These are phyloP conservation scores for Pecten maximus DNA, from an alignment of 2,888 invertebrate genomes.

Conservation along the genomic window DNA sequence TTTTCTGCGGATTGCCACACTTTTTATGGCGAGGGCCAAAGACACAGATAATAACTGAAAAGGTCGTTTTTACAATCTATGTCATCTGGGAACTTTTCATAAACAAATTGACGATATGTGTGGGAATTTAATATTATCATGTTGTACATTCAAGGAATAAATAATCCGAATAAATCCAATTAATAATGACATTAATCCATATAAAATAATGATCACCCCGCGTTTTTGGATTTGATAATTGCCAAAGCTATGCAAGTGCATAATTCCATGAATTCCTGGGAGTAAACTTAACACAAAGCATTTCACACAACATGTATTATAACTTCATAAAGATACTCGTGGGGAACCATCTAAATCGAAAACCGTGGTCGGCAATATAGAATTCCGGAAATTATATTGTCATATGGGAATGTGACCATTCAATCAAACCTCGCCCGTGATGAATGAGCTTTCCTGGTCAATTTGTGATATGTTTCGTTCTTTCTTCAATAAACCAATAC, in stretches of 20 bases:
- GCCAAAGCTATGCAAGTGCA: neutral
- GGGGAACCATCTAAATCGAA: neutral
- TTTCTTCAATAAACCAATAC: neutral
- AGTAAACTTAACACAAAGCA: neutral
- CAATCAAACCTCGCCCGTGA: neutral
- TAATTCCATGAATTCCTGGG: neutral
- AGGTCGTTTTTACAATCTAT: too few relatives aligned
- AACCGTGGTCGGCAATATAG: neutral
- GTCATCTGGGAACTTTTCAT: too few relatives aligned
- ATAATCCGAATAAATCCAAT: neutral
- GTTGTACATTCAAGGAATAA: neutral
- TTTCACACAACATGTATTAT: neutral
- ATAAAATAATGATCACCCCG: neutral
- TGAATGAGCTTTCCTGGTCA: neutral
- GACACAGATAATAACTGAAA: too few relatives aligned
- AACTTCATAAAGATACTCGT: neutral
- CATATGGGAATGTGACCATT: neutral
- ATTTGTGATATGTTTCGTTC: neutral
- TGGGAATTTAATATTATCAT: neutral
- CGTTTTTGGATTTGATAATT: neutral
- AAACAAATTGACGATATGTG: too few relatives aligned
- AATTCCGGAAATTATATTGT: neutral
- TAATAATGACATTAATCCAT: neutral
- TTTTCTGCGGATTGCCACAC: too few relatives aligned
- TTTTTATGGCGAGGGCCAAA: too few relatives aligned